Conservation (phyloP, 2,888 invertebrate genomes). For the Aethes cnicana region DNA sequence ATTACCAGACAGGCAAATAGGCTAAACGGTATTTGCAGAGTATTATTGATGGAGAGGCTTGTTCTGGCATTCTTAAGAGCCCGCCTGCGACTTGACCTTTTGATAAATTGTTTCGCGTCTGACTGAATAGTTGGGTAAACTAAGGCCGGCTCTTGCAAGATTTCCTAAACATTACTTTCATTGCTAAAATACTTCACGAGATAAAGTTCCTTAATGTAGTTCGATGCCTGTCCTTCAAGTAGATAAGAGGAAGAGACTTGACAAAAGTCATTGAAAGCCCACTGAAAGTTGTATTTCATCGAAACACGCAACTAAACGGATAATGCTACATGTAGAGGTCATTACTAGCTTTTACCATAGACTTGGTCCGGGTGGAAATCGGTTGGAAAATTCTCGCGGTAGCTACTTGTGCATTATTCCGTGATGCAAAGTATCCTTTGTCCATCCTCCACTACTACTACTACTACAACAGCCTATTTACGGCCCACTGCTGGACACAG, state of each 20-base stretch:
- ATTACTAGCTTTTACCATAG: too few species aligned
- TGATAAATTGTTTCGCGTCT: constrained; percentile 18
- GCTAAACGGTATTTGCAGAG: constrained; percentile 19
- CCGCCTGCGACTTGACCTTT: background rate
- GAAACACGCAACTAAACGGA: too few species aligned
- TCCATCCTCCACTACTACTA: too few species aligned
- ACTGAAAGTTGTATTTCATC: too few species aligned
- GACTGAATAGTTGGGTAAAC: constrained; percentile 12
- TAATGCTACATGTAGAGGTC: too few species aligned
- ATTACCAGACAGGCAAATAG: constrained; percentile 22
- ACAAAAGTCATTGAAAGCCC: too few species aligned
- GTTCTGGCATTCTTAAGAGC: constrained; percentile 9
- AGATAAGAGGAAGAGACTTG: background rate
- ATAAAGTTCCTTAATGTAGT: background rate
- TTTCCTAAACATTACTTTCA: background rate
- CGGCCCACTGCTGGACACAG: too few species aligned
- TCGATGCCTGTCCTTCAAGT: background rate
- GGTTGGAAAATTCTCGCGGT: too few species aligned
- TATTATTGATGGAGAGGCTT: constrained; percentile 17
- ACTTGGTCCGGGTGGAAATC: too few species aligned
- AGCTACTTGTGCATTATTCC: too few species aligned
- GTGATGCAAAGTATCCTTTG: too few species aligned
- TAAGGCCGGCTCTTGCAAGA: background rate
- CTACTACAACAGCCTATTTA: too few species aligned
- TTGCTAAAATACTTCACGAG: constrained; percentile 1